These are phyloP conservation scores for Cyanistes caeruleus DNA, from an alignment of 2,113 vertebrate genomes.

Conservation along the genomic window DNA sequence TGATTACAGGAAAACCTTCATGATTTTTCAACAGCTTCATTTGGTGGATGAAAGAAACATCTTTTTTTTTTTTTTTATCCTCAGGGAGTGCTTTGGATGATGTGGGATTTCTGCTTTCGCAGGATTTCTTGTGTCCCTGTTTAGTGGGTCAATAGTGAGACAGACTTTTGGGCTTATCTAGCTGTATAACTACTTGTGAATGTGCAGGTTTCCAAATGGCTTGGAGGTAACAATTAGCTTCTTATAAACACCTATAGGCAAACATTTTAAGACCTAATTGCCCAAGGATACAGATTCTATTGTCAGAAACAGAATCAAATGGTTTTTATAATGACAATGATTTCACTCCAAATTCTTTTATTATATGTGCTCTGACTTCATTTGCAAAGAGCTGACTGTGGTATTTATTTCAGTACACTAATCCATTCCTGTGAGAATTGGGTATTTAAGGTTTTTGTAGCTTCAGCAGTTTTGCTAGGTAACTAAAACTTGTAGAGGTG, in stretches of 20 bases:
- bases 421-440: neutral
- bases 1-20: neutral
- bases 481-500: neutral
- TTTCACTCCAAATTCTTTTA: neutral
- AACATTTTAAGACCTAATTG: neutral
- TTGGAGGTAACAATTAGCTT: neutral
- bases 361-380: neutral
- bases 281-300: neutral
- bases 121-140: neutral
- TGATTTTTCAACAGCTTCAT: neutral
- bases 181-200: neutral
- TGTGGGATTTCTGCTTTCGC: neutral
- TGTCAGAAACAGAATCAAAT: neutral
- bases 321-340: neutral
- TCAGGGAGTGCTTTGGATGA: neutral
- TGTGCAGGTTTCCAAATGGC: neutral
- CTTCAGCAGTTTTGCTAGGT: neutral
- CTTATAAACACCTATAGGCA: neutral
- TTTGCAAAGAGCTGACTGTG: neutral
- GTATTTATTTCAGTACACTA: neutral
- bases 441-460: neutral
- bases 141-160: neutral
- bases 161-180: neutral
- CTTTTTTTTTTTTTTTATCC: neutral
- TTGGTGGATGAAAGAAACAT: neutral